A percentile compares a stretch with the other conserved stretches of the same genome.
Evolutionary conservation across 2,888 invertebrate genomes (phyloP).

Genomic region (Blastobasis adustella): DNA sequence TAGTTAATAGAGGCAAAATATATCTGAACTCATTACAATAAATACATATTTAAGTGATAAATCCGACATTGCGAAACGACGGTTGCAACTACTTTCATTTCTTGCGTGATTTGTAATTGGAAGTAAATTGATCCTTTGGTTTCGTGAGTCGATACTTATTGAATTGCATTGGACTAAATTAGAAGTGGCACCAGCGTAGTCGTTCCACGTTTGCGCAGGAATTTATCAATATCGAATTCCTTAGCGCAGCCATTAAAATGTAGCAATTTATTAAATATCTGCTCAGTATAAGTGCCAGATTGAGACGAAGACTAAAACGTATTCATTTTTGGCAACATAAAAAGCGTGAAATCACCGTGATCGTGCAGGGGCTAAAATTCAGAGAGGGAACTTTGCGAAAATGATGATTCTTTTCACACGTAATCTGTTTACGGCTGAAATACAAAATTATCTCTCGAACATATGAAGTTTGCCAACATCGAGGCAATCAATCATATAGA

Average conservation of each 20-base stretch:
- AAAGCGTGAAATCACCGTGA: conserved; percentile 54
- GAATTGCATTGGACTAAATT: conserved; percentile 33
- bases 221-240: conserved; percentile 18
- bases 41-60: conserved; percentile 5
- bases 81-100: conserved; percentile 61
- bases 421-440: conserved; percentile 72
- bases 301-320: background rate
- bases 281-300: background rate
- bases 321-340: conserved; percentile 32
- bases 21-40: conserved; percentile 5
- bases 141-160: conserved; percentile 34
- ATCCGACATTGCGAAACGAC: conserved; percentile 10
- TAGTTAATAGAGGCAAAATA: background rate
- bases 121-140: conserved; percentile 40
- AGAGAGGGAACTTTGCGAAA: conserved; percentile 34
- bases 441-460: conserved; percentile 72
- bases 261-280: conserved; percentile 2
- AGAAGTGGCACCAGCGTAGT: background rate
- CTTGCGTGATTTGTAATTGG: conserved; percentile 52
- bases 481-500: conserved; percentile 63
- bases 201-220: conserved; percentile 12
- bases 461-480: conserved; percentile 64
- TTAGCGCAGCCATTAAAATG: conserved; percentile 5
- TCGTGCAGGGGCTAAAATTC: conserved; percentile 31
- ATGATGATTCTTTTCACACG: conserved; percentile 64